A percentile compares a stretch with the other conserved stretches of the same genome.
Evolutionary conservation across 2,888 invertebrate species (phyloP).

Genomic region (Willowsia nigromaculata): DNA sequence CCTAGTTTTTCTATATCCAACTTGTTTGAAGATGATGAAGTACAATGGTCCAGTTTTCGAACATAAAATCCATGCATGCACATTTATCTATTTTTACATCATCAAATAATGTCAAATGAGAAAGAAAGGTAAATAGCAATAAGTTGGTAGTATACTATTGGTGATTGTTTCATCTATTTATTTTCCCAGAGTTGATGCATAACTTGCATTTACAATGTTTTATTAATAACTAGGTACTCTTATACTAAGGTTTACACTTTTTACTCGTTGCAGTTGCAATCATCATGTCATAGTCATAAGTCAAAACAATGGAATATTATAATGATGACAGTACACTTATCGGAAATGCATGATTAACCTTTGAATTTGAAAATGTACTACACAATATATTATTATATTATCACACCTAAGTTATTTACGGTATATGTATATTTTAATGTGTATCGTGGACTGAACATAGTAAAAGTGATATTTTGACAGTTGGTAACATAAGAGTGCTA

Average conservation of each 20-base stretch:
- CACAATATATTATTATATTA: not conserved
- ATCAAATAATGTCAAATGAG: not conserved
- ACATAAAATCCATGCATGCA: too few relatives aligned
- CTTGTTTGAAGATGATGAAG: too few relatives aligned
- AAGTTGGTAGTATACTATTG: not conserved
- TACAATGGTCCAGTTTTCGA: too few relatives aligned
- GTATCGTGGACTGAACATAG: conserved; percentile 20
- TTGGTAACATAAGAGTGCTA: conserved; percentile 29
- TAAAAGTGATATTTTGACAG: not conserved
- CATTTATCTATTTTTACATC: too few relatives aligned
- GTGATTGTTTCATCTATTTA: conserved; percentile 63
- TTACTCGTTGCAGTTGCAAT: not conserved
- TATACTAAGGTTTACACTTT: not conserved
- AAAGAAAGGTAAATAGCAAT: not conserved
- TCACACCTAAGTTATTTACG: not conserved
- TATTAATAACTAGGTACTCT: not conserved
- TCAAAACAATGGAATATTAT: not conserved
- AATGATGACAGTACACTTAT: not conserved
- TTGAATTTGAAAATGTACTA: not conserved
- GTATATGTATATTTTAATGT: not conserved
- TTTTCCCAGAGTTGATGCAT: conserved; percentile 47
- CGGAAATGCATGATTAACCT: not conserved
- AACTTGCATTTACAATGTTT: conserved; percentile 48
- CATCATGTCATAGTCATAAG: conserved; percentile 41
- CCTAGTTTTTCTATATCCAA: too few relatives aligned